Conservation (phyloP, 2,797 vertebrate species). For the Tiaroga cobitis region DNA sequence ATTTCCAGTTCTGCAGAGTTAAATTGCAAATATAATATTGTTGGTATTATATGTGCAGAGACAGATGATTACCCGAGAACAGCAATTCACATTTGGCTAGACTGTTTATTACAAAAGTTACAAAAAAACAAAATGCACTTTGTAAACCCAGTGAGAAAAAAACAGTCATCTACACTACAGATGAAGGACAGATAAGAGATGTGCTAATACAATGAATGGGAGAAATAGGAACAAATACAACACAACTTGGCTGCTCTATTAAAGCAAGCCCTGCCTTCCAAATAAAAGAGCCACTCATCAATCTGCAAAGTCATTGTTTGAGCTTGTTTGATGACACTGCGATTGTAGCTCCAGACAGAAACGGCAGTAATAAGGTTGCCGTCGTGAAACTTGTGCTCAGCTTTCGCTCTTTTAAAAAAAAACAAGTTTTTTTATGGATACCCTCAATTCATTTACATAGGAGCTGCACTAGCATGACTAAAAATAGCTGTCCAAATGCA, state of each 20-base stretch:
- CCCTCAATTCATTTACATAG: not conserved
- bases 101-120: not conserved
- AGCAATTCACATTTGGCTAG: not conserved
- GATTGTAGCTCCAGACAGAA: not conserved
- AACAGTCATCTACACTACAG: not conserved
- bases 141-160: not conserved
- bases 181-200: not conserved
- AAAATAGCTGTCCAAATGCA: not conserved
- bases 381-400: not conserved
- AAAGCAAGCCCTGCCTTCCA: not conserved
- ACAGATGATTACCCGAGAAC: not conserved
- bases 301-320: not conserved
- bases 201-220: not conserved
- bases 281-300: not conserved
- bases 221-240: not conserved
- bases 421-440: not conserved
- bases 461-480: not conserved
- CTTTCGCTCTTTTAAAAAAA: not conserved
- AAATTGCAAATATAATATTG: not conserved
- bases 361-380: too few relatives aligned
- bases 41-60: not conserved
- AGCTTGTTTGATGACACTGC: not conserved
- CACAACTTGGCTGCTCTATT: not conserved
- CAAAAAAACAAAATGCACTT: not conserved
- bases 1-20: constrained; percentile 6